Base-by-base conservation (phyloP, 2,113 vertebrate genomes). In the Perognathus longimembris region DNA sequence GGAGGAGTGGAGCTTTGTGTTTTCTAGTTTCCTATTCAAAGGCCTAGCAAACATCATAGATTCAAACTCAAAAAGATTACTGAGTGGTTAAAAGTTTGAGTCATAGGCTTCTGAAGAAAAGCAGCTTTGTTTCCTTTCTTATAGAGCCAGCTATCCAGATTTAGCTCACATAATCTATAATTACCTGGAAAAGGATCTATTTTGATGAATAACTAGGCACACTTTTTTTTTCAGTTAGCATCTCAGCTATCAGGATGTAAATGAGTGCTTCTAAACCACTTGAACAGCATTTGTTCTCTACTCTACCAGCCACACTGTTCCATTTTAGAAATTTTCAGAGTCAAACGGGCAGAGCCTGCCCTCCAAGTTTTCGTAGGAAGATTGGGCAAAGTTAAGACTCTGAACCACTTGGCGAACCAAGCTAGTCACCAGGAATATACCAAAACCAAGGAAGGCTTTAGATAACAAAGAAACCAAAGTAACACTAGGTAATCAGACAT, bases 71-170 rank as follows among this genome's bases (percentile, higher is more conserved):
- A 4, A 67, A 82, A 82, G 14, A 88, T 59, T 75, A 45, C 34
- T 82, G 34, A 32, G 40, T 63, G 91, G 69, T 88, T 86, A 54
- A 63, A 93, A 75, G 71, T 95, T 92, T 92, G 66, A 73, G 76
- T 88, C 71, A 76, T n/a, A 74, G 38, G 87, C 87, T 77, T 90
- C 57, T 70, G 91, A 93, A 91, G 67, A 83, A 89, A 57, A 81
- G 54, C 14, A 83, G 50, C 7, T 71, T 67, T 93, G 38, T 74
- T 90, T 84, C 18, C 61, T 93, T 93, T 90, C 36, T 76, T 69
- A 54, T 81, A 54, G 30, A 87, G 34, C 64, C 83, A 71, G 28
- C 69, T 81, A 54, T 34, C n/a, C 66, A 85, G 78, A 87, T 86
- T 86, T 91, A 93, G 32, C n/a, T 84, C 73, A 69, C 32, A 42